Evolutionary conservation across 2,888 invertebrate species (phyloP), one percentile per base, ranked within the genome.

Genomic region (Diploptera punctata): DNA sequence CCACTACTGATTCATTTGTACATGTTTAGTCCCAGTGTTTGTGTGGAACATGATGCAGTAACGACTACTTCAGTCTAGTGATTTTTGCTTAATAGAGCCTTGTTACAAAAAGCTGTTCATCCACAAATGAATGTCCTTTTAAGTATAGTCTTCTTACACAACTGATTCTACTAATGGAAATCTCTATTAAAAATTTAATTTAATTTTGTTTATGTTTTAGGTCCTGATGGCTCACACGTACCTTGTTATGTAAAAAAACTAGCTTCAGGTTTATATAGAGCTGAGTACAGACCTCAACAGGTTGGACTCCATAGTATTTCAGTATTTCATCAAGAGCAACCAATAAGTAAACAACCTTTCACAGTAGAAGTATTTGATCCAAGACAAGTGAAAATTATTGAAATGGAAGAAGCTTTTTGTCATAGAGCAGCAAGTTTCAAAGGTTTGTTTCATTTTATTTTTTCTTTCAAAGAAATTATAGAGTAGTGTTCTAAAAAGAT

Each of bases 341-440:
- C 88, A 7, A 85, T 90, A 19, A 86, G 87, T 38, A 88, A 89
- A 77, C 85, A 89, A 77, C 89, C 89, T 0, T 88, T 89, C 78
- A 86, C 86, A 5, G 85, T 95, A 2, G 94, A 96, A 78, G 93
- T 93, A 0, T 90, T 95, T 67, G 94, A 95, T 81, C 92, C 94
- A 0, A 83, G 88, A 0, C 87, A 90, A 69, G 91, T 92, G 7
- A 89, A 90, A 78, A 88, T 93, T 54, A 85, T 90, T 72, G 92
- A 92, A 71, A 89, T 92, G 67, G 90, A 90, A 0, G 94, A 95
- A 79, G 90, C 93, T 0, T 86, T 92, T 49, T 93, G 93, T 71
- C 93, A 94, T 82, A 87, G 93, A 70, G 94, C 95, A 1, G 93
- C 93, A 18, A 91, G 92, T 73, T 89, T 95, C 74, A 90, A 90